These are phyloP conservation scores for Lordiphosa stackelbergi DNA, from an alignment of 1,140 invertebrate species.

Conservation along the genomic window DNA sequence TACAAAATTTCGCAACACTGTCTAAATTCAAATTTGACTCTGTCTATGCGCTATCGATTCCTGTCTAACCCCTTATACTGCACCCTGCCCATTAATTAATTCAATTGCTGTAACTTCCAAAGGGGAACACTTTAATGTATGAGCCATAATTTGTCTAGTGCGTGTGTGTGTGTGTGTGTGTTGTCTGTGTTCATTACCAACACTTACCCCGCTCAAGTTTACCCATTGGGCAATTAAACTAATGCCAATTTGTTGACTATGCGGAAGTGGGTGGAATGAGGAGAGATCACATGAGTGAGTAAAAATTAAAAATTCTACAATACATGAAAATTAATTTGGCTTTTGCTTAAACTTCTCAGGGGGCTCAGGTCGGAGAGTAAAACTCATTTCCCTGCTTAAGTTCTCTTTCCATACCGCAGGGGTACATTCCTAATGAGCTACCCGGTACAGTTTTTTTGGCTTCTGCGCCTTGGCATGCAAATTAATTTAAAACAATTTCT, in stretches of 20 bases:
- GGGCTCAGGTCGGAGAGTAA: no score
- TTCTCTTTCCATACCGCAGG: neutral
- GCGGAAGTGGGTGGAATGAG: conserved; percentile 2
- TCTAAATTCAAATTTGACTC: no score
- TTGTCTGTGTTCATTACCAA: conserved; percentile 1
- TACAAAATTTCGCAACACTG: no score
- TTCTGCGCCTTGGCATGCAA: conserved; percentile 48
- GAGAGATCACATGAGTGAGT: conserved; percentile 5
- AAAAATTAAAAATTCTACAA: neutral
- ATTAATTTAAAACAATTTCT: conserved; percentile 71
- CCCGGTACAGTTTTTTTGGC: conserved; percentile 13
- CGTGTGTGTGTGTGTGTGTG: conserved; percentile 4
- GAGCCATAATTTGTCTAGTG: conserved; percentile 38
- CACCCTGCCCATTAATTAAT: conserved; percentile 53
- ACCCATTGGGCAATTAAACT: conserved; percentile 57
- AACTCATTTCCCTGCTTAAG: conserved; percentile 1
- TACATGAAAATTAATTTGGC: neutral
- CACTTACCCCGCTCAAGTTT: conserved; percentile 23
- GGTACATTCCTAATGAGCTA: conserved; percentile 36
- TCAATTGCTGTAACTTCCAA: conserved; percentile 62
- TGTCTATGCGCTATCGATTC: neutral
- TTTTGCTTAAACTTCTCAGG: no score
- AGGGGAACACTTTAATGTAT: conserved; percentile 24
- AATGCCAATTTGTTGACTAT: conserved; percentile 57
- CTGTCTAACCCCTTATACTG: conserved; percentile 17